Evolutionary conservation across 2,113 vertebrate genomes (phyloP), one percentile per base, ranked within the genome.

Genomic region (Phylloscopus trochiloides): DNA sequence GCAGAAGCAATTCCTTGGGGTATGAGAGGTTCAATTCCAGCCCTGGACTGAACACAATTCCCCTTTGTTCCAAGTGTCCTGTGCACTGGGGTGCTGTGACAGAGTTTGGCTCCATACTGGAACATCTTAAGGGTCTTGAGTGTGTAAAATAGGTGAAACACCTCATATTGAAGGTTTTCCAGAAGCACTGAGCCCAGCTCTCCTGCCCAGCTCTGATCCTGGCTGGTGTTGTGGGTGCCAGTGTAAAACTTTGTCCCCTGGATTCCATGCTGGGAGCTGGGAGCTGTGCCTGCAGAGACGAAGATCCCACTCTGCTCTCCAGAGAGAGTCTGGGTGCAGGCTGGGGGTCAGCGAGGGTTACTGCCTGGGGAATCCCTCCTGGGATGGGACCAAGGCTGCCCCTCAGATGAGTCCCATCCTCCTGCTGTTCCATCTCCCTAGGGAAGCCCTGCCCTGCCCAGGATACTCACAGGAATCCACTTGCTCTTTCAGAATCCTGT

Each of bases 141-240:
- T 2, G 3, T 28, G 21, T 47, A 17, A 62, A 51, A 61, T 8
- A 47, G 48, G 31, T 22, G 21, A 58, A 51, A 67, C 7, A 7
- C 19, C 51, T 91, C n/a, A 20, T 12, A 18, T 28, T 47, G 29
- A 59, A 72, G 11, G 26, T 66, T 90, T 75, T 36, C 22, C 51
- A 62, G 48, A 28, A 40, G 89, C 32, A 28, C 7, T 22, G 77
- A 76, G 90, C 51, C 17, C 40, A 40, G 40, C 7, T 14, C 25
- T 62, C 36, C 67, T 32, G 32, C 42, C 19, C 52, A 31, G 43
- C 48, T 58, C 59, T 1, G 0, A 42, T 45, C 45, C 67, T 55
- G 36, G 9, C 59, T 57, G 50, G 12, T 32, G 67, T 29, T 0
- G 0, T 6, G 6, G 8, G n/a, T 24, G 25, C 17, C 0, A 0